phyloP scores from a whole-genome alignment of 2,797 vertebrate species.

The Pseudocheirus occidentalis region DNA sequence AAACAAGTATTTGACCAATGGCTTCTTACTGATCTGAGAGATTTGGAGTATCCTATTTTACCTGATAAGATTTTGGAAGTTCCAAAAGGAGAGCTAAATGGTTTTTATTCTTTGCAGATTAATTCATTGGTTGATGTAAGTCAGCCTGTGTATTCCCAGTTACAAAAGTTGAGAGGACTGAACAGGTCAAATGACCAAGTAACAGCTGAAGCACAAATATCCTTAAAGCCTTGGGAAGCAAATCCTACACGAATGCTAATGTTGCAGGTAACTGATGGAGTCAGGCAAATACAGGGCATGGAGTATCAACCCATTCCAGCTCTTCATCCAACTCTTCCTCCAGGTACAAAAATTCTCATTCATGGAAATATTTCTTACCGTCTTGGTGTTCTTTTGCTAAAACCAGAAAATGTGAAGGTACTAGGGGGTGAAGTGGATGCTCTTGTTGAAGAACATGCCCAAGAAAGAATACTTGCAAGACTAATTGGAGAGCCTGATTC shows the following conservation, averaged over 20 bases:
- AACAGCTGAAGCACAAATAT: conserved; percentile 89
- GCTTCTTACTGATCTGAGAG: conserved; percentile 95
- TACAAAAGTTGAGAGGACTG: conserved; percentile 91
- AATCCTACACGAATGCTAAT: conserved; percentile 93
- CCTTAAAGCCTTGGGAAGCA: conserved; percentile 92
- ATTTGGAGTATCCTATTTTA: conserved; percentile 91
- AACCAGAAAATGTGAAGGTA: conserved; percentile 92
- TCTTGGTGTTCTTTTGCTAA: conserved; percentile 93
- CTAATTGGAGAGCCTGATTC: conserved; percentile 90
- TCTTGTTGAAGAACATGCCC: conserved; percentile 89
- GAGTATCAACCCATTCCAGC: conserved; percentile 92
- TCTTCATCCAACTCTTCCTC: conserved; percentile 88
- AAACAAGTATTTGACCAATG: conserved; percentile 95
- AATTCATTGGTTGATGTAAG: conserved; percentile 95
- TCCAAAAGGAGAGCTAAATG: conserved; percentile 90
- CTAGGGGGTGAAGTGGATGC: conserved; percentile 95
- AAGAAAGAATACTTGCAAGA: conserved; percentile 90
- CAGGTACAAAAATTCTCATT: conserved; percentile 95
- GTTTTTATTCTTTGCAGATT: conserved; percentile 93
- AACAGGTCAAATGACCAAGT: conserved; percentile 92
- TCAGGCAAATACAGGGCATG: conserved; percentile 94
- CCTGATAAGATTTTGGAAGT: conserved; percentile 88
- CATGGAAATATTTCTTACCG: conserved; percentile 89
- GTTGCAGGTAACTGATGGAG: conserved; percentile 95
- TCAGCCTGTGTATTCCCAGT: conserved; percentile 93